A percentile compares a stretch with the other conserved stretches of the same genome.
Evolutionary conservation across 2,113 vertebrate species (phyloP).

Genomic region (Heloderma charlesbogerti): DNA sequence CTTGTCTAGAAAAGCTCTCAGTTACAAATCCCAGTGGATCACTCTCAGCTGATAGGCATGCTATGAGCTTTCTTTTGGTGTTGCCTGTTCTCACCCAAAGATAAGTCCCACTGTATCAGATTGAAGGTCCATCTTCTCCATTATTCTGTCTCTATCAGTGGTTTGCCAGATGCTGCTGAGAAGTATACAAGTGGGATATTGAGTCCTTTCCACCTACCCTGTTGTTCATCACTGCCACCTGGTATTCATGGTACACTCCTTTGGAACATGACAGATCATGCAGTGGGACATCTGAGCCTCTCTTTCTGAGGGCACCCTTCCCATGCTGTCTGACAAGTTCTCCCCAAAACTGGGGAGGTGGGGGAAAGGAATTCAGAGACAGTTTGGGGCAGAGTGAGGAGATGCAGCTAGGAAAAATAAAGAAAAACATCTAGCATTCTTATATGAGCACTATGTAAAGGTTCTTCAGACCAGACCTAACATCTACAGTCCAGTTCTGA

Average conservation of each 20-base stretch:
- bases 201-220: too few species aligned
- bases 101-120: background rate
- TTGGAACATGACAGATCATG: background rate
- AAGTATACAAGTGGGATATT: background rate
- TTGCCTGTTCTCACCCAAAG: background rate
- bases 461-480: background rate
- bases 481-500: background rate
- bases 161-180: background rate
- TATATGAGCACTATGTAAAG: background rate
- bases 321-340: background rate
- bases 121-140: background rate
- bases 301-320: background rate
- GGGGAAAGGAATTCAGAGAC: background rate
- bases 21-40: background rate
- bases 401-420: background rate
- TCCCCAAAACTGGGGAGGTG: too few species aligned
- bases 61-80: background rate
- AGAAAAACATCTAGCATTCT: background rate
- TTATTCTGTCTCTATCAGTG: background rate
- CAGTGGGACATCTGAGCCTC: background rate
- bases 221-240: background rate
- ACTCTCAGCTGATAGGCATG: background rate
- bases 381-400: background rate
- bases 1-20: background rate
- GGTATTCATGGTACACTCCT: background rate